Conservation (phyloP, 2,888 invertebrate species). For the Seira ritae region DNA sequence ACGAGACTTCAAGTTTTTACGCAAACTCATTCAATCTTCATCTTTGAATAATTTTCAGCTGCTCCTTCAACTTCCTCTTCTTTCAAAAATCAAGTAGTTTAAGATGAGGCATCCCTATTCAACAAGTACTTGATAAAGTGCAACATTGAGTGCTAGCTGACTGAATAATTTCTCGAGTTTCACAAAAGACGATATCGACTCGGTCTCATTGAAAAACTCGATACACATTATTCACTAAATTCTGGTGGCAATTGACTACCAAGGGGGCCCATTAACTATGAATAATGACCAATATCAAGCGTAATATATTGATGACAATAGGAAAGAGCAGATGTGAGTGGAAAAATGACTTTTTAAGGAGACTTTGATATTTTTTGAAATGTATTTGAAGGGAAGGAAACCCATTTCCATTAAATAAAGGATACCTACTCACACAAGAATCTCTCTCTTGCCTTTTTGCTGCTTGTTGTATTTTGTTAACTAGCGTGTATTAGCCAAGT, state of each 20-base stretch:
- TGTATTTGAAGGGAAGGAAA: background rate
- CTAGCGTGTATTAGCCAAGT: background rate
- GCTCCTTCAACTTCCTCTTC: slow-evolving; percentile 33
- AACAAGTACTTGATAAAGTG: slow-evolving; percentile 7
- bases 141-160: slow-evolving; percentile 39
- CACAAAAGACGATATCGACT: slow-evolving; percentile 36
- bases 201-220: background rate
- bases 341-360: slow-evolving; percentile 26
- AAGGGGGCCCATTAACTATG: slow-evolving; percentile 45
- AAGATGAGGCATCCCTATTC: background rate
- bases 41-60: slow-evolving; percentile 28
- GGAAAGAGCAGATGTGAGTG: slow-evolving; percentile 22
- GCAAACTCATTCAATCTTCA: background rate
- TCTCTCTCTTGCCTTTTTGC: slow-evolving; percentile 13
- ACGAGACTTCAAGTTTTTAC: background rate
- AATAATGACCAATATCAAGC: slow-evolving; percentile 47
- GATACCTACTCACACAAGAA: background rate
- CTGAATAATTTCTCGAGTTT: slow-evolving; percentile 54
- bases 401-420: background rate
- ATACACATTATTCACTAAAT: slow-evolving; percentile 4
- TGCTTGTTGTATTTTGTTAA: slow-evolving; percentile 15
- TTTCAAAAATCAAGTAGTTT: slow-evolving; percentile 14
- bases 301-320: slow-evolving; percentile 27
- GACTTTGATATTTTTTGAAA: slow-evolving; percentile 23
- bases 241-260: slow-evolving; percentile 13